Conservation (phyloP, 1,140 invertebrate species). For the Liolophura sinensis region DNA sequence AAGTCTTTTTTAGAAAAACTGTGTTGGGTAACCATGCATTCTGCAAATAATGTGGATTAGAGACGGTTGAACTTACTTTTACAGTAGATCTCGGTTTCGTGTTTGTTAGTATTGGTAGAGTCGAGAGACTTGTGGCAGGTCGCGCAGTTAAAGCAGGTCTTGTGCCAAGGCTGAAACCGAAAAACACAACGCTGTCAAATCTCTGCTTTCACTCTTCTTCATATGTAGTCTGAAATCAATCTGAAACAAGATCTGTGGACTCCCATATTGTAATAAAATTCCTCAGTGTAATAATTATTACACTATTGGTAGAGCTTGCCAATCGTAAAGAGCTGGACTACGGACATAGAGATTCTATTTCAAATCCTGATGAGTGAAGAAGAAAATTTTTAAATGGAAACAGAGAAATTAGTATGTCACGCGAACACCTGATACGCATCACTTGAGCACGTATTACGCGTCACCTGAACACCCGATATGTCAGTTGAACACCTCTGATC, state of each 20-base stretch:
- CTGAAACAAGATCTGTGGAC: neutral
- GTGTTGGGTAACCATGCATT: neutral
- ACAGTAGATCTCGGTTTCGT: constrained; percentile 47
- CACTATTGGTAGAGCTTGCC: too few species aligned
- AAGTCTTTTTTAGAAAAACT: neutral
- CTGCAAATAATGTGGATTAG: neutral
- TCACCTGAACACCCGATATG: too few species aligned
- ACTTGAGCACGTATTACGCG: too few species aligned
- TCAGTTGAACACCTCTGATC: too few species aligned
- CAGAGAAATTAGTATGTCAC: too few species aligned
- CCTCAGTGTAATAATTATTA: too few species aligned
- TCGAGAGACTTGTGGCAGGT: constrained; percentile 44
- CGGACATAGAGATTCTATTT: too few species aligned
- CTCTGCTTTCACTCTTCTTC: neutral
- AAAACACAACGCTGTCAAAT: neutral
- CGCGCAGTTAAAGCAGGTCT: constrained; percentile 46
- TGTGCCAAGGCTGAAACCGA: constrained; percentile 47
- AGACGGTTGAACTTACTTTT: constrained; percentile 33
- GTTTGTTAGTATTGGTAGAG: constrained; percentile 35
- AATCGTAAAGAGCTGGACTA: too few species aligned
- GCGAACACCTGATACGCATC: too few species aligned
- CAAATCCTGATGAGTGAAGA: too few species aligned
- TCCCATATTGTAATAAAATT: too few species aligned
- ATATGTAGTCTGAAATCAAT: neutral
- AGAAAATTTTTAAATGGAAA: too few species aligned